A percentile compares a stretch with the other conserved stretches of the same genome.
Evolutionary conservation across 2,113 vertebrate species (phyloP).

Genomic region (Riparia riparia): DNA sequence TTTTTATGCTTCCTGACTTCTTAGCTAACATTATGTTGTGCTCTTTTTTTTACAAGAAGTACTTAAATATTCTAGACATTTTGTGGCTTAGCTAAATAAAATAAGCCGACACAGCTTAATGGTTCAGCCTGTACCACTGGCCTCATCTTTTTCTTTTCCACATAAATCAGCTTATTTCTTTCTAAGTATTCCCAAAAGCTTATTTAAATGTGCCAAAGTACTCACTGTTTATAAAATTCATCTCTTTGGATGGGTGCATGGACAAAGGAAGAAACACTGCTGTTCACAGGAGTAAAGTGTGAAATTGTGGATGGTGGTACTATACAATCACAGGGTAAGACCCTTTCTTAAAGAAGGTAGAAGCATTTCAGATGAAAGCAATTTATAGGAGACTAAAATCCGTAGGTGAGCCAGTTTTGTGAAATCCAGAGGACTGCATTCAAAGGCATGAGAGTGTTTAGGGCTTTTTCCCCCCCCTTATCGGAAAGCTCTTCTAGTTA

Average conservation of each 20-base stretch:
- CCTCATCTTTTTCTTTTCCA: background rate
- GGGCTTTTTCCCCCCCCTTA: accelerated
- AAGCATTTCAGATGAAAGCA: background rate
- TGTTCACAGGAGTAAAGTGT: background rate
- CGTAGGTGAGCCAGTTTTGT: background rate
- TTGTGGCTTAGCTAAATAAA: background rate
- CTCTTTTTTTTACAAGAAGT: background rate
- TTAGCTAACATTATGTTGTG: background rate
- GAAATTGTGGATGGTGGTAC: background rate
- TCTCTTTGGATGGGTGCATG: background rate
- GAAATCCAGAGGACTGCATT: background rate
- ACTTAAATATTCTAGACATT: background rate
- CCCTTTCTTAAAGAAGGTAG: background rate
- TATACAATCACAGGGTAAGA: background rate
- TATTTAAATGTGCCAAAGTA: background rate
- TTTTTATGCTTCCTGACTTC: background rate
- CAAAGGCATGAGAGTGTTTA: background rate
- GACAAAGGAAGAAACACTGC: background rate
- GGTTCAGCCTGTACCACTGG: background rate
- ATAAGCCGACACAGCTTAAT: background rate
- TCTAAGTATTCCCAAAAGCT: background rate
- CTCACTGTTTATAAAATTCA: background rate
- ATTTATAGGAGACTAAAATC: background rate
- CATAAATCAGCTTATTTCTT: background rate
- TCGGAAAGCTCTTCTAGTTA: background rate